phyloP scores from a whole-genome alignment of 2,797 vertebrate species.

The Aplochiton taeniatus region DNA sequence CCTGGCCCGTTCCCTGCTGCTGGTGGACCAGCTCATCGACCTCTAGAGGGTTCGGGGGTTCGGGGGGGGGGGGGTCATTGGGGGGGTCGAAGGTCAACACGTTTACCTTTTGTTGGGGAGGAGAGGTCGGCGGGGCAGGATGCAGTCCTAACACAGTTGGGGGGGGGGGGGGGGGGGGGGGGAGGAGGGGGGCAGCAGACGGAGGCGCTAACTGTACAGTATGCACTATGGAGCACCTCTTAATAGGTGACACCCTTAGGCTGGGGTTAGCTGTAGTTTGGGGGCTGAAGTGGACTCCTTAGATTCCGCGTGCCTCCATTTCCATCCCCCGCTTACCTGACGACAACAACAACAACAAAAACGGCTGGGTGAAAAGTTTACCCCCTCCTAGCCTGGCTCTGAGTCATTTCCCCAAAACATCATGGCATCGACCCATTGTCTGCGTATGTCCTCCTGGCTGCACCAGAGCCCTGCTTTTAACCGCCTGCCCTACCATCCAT shows the following conservation, averaged over 20 bases:
- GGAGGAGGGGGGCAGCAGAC: constrained; percentile 40
- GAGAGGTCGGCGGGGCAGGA: constrained; percentile 69
- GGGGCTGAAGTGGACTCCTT: constrained; percentile 44
- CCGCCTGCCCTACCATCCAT: constrained; percentile 62
- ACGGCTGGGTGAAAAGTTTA: not conserved
- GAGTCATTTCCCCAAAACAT: no score
- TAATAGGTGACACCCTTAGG: constrained; percentile 16
- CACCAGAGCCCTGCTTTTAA: constrained; percentile 50
- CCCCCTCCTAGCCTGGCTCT: constrained; percentile 11
- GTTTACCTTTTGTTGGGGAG: constrained; percentile 32
- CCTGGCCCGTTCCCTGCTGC: constrained; percentile 98
- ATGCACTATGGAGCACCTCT: constrained; percentile 57
- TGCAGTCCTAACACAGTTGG: constrained; percentile 62
- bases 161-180: constrained; percentile 42
- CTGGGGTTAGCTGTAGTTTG: constrained; percentile 34
- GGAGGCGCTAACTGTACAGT: constrained; percentile 38
- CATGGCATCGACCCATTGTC: constrained; percentile 49
- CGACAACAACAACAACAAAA: constrained; percentile 28
- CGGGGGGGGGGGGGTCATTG: constrained; percentile 15
- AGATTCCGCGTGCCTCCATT: constrained; percentile 73
- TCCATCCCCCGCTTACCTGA: constrained; percentile 65
- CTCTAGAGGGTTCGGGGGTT: constrained; percentile 82
- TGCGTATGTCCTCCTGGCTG: constrained; percentile 55
- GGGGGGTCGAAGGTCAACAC: no score
- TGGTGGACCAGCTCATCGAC: constrained; percentile 99